Evolutionary conservation across 2,797 vertebrate genomes (phyloP).

Genomic region (Premnoplex brunnescens): DNA sequence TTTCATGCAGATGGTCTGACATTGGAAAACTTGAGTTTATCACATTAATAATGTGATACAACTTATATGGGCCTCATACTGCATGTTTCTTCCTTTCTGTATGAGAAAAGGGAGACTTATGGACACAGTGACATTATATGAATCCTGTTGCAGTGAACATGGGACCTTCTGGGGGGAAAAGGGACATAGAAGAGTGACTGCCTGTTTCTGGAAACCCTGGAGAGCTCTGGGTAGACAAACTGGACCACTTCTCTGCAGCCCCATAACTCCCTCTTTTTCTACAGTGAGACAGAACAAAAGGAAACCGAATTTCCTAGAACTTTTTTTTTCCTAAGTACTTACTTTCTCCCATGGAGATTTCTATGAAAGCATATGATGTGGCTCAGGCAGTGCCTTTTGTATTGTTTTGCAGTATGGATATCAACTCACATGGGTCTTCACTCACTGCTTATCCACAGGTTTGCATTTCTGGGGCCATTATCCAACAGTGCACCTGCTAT

Average conservation of each 20-base stretch:
- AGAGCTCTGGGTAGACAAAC: background rate
- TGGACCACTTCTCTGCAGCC: background rate
- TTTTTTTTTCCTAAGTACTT: background rate
- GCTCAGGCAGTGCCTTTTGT: background rate
- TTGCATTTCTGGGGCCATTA: background rate
- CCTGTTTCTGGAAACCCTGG: background rate
- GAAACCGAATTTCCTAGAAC: background rate
- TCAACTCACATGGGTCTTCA: background rate
- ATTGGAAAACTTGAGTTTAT: background rate
- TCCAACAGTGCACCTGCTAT: too few relatives aligned
- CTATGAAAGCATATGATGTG: background rate
- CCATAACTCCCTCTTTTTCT: background rate
- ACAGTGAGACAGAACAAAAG: background rate
- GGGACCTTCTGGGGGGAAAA: background rate
- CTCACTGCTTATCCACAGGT: background rate
- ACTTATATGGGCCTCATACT: background rate
- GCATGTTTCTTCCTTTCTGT: background rate
- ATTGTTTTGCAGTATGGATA: background rate
- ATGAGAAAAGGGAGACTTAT: background rate
- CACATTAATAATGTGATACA: background rate
- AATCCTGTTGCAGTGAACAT: background rate
- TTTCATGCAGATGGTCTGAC: background rate
- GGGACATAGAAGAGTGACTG: background rate
- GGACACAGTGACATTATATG: background rate
- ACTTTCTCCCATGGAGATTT: background rate